Evolutionary conservation across 2,888 invertebrate species (phyloP), one percentile per base, ranked within the genome.

Genomic region (Drosophila rellima): DNA sequence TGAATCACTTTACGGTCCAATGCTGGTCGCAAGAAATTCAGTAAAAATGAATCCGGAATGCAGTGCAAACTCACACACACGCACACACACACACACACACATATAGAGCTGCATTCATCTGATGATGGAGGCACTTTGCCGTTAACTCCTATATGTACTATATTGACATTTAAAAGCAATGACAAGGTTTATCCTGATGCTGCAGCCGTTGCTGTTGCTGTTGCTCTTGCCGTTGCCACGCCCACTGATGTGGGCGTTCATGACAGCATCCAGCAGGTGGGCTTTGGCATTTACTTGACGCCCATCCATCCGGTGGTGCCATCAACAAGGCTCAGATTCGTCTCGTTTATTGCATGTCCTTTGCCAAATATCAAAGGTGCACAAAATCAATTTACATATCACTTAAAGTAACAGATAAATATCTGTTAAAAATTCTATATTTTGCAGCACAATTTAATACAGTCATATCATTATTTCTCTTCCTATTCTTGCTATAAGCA

Each of bases 131-230:
- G 20, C 50, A 56, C 51, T 61, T 51, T 74, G 62, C 29, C 40
- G 42, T 64, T 51, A 51, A 45, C 47, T 39, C 29, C 52, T 37
- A 11, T 29, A 7, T 48, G 18, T 8, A 31, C 11, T 26, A 45
- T 15, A 3, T 48, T 82, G 87, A 87, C 87, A 87, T 87, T 89
- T 87, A 88, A 88, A 79, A 64, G 89, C 70, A 67, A 70, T 70
- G 80, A 75, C 89, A 77, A 71, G 69, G 69, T 75, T 82, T 78
- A 82, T 83, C 78, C 80, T 66, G 61, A 55, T 48, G 68, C 40
- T 56, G 57, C 42, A 63, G 42, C 31, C 40, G 29, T 18, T 48
- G 67, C 40, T 56, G 56, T 42, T 65, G 40, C 33, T 35, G 29
- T 20, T 42, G 77, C 68, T 62, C 56, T 42, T 65, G 40, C 33